These are phyloP conservation scores for Lathamus discolor DNA, from an alignment of 2,113 vertebrate genomes.

Conservation along the genomic window DNA sequence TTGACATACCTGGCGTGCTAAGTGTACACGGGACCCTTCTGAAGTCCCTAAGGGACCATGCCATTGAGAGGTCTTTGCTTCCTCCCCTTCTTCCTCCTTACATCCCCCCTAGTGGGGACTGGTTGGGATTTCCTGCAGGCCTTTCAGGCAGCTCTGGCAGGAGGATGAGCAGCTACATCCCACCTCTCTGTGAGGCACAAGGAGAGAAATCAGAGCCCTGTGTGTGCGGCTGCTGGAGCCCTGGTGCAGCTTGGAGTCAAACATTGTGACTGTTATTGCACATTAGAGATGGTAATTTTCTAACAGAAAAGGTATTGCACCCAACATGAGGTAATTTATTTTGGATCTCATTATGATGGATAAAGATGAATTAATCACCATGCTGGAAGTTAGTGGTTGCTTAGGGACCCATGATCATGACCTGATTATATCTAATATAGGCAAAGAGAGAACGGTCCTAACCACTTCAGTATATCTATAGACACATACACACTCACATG, in stretches of 20 bases:
- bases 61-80: not conserved
- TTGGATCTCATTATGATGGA: slow-evolving; percentile 23
- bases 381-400: slow-evolving; percentile 42
- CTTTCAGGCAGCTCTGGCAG: not conserved
- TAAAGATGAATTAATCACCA: slow-evolving; percentile 46
- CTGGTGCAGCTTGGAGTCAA: not conserved
- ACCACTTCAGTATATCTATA: not conserved
- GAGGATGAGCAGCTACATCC: not conserved
- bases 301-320: slow-evolving; percentile 32
- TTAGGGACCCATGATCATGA: slow-evolving; percentile 43
- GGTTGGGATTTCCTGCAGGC: not conserved
- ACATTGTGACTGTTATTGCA: not conserved
- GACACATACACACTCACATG: not conserved
- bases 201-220: not conserved
- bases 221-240: rapidly evolving
- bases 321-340: slow-evolving; percentile 20
- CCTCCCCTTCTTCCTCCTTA: not conserved
- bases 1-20: too few relatives aligned
- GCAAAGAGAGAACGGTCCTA: slow-evolving; percentile 6
- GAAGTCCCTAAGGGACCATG: not conserved
- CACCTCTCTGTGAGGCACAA: rapidly evolving
- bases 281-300: slow-evolving; percentile 1
- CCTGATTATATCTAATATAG: slow-evolving; percentile 32
- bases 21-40: rapidly evolving
- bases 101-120: too few relatives aligned